Evolutionary conservation across 2,797 vertebrate species (phyloP), one percentile per base, ranked within the genome.

Genomic region (Todus mexicanus): DNA sequence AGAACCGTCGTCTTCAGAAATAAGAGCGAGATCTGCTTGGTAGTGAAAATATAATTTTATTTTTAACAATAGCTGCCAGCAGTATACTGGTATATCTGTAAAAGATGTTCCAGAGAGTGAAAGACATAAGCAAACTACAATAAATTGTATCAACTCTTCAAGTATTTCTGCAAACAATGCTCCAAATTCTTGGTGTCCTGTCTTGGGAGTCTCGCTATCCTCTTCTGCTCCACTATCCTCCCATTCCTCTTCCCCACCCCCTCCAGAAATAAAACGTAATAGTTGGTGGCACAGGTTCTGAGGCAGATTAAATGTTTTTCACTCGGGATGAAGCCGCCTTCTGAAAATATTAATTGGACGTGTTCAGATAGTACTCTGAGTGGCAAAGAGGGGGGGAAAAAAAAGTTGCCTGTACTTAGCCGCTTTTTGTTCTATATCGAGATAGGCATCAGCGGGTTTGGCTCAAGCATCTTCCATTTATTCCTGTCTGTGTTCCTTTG

Each of bases 11-110:
- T 4, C 45, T 50, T 45, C 70, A 92, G 78, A 93, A 94, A 92
- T 5, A 74, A 93, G 38, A 95, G 85, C 82, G 90, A 96, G 23
- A 54, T 64, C 92, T 96, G 92, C 93, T 92, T 76, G 97, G 96
- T 98, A 98, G 97, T 98, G 98, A 98, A 98, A 98, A 98, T 98
- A 98, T 98, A 98, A 97, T 96, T 98, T 98, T 97, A 97, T 97
- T 97, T 97, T 97, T 97, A 97, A 98, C 95, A 98, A 97, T 97
- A 98, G 98, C 98, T 98, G 98, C 98, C 98, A 98, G 98, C 98
- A 98, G 96, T 98, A 98, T 95, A 98, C 97, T 97, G 96, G 96
- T 97, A 72, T 96, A 96, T 96, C 95, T 87, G 92, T 94, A 96
- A 96, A 96, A 97, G 96, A 96, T 95, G 96, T 96, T 98, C 96